These are phyloP conservation scores for Helobdella robusta DNA, from an alignment of 2,888 invertebrate genomes.

Conservation along the genomic window DNA sequence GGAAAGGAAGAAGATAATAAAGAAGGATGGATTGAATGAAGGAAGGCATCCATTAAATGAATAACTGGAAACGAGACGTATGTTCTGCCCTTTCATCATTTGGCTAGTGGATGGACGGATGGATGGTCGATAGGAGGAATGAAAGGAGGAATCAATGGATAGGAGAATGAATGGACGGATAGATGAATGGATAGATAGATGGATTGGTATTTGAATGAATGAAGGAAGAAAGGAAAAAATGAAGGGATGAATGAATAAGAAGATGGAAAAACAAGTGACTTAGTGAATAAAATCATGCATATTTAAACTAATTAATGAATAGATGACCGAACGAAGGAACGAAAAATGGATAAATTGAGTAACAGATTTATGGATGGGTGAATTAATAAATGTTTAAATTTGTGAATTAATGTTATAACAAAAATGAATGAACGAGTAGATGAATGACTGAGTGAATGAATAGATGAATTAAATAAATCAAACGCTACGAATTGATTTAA, in stretches of 20 bases:
- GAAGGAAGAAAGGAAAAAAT: no score
- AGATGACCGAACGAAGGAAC: no score
- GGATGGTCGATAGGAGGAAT: no score
- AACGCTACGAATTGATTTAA: no score
- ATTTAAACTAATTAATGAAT: not conserved
- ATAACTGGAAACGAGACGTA: not conserved
- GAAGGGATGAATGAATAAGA: conserved; percentile 9
- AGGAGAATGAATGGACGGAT: not conserved
- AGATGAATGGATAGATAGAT: not conserved
- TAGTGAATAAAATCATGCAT: not conserved
- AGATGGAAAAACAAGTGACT: not conserved
- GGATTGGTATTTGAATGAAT: not conserved
- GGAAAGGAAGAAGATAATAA: not conserved
- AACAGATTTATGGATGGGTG: no score
- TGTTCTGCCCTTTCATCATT: not conserved
- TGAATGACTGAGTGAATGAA: no score
- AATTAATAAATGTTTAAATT: no score
- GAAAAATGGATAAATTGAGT: no score
- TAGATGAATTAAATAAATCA: no score
- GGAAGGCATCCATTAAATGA: not conserved
- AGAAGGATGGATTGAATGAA: not conserved
- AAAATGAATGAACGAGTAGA: no score
- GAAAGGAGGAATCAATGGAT: no score
- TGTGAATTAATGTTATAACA: no score
- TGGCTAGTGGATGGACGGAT: not conserved